Percentiles rank a stretch among this genome's conserved stretches.
Evolutionary conservation across 1,140 invertebrate species (phyloP).

Genomic region (Drosophila arawakana): DNA sequence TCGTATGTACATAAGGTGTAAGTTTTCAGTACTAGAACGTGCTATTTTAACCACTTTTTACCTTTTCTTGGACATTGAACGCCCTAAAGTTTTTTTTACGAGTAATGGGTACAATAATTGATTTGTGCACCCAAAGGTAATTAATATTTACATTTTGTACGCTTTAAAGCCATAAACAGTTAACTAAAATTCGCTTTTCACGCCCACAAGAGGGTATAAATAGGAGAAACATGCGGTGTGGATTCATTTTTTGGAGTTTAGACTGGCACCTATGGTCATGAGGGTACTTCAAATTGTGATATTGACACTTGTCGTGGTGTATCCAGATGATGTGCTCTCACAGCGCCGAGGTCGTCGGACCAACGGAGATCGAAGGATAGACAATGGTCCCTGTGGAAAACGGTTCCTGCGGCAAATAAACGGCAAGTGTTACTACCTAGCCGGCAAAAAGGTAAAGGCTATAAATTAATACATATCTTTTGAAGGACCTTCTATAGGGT

Average conservation of each 20-base stretch:
- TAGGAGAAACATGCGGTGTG: constrained; percentile 48
- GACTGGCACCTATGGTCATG: constrained; percentile 52
- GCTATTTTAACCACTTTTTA: no score
- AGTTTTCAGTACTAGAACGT: no score
- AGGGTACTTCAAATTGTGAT: constrained; percentile 62
- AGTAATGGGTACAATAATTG: constrained; percentile 29
- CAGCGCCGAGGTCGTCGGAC: neutral
- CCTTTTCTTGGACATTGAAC: no score
- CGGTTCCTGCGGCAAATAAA: constrained; percentile 46
- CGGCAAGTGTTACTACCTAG: constrained; percentile 63
- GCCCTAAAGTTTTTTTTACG: no score
- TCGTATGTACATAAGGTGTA: no score
- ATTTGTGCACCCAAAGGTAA: constrained; percentile 23
- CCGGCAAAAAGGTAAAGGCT: constrained; percentile 56
- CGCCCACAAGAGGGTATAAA: constrained; percentile 60
- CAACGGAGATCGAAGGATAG: constrained; percentile 4
- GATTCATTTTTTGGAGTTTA: constrained; percentile 46
- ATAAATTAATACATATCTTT: neutral
- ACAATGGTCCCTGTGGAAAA: constrained; percentile 57
- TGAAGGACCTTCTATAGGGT: neutral
- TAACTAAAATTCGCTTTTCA: constrained; percentile 26
- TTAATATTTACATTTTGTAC: neutral
- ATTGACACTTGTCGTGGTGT: constrained; percentile 53
- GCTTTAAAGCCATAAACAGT: constrained; percentile 7
- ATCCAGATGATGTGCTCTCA: constrained; percentile 46